Base-by-base conservation (phyloP, 92 coral and sea anemone species). In the Phenganax marumi region DNA sequence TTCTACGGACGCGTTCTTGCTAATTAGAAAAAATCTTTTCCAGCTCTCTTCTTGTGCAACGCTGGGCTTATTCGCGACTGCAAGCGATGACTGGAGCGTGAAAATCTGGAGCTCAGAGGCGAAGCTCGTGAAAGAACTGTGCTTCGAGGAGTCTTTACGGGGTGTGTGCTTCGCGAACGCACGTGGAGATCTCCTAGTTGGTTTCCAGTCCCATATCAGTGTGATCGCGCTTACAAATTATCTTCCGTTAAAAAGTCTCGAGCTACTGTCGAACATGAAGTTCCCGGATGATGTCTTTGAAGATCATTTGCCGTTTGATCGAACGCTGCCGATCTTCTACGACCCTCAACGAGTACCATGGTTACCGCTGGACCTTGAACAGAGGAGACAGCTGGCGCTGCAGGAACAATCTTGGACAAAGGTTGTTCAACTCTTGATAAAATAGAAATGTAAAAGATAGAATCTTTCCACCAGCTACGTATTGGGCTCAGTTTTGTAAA, bases 161-260 rank as follows among this genome's bases (percentile, higher is more conserved):
- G 97, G 99, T 10, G 99, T 96, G 82, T 96, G 99, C 76, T 96
- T 96, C 68, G 97, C 93, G 25, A 96, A 93, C 79, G 65, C 91
- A n/a, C 96, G 97, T 4, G 99, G 99, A 4, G 99, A 96, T 84
- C 91, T 96, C 52, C 73, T 96, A 62, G 99, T 96, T 50, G 97
- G 99, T 49, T 96, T 96, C 75, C 99, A 96, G 84, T 91, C 89
- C 39, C 99, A 96, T 53, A 87, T 96, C 69, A 96, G 99, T 80
- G 85, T 96, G 52, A 96, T 96, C 8, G 76, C 93, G 16, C 73
- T 96, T 55, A 82, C 91, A 18, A 86, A 96, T 78, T 96, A 96
- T 73, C 86, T 96, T 33, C 99, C 99, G 52, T 74, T 86, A 10
- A 75, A 88, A 43, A 91, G 89, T 79, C 85, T 96, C 83, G 97